A percentile compares a stretch with the other conserved stretches of the same genome.
Evolutionary conservation across 2,113 vertebrate species (phyloP).

Genomic region (Taurulus bubalis): DNA sequence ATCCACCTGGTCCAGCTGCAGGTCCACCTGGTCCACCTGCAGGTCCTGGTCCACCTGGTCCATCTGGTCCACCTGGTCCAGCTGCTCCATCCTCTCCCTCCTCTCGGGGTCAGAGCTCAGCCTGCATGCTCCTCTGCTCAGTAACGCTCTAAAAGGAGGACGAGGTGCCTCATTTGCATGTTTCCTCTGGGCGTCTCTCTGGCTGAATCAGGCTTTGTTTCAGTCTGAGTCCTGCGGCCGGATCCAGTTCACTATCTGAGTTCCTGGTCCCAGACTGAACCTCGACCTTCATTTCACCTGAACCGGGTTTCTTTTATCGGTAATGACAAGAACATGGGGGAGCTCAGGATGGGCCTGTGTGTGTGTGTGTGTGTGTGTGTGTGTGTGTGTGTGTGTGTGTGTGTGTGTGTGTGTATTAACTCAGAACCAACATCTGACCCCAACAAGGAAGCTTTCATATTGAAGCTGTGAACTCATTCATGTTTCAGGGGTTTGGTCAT

Average conservation of each 20-base stretch:
- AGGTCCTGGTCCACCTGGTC: too few relatives aligned
- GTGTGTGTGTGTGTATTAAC: not conserved
- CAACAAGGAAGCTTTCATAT: too few relatives aligned
- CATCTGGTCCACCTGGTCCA: too few relatives aligned
- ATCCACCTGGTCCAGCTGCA: too few relatives aligned
- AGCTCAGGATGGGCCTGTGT: too few relatives aligned
- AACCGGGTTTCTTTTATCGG: too few relatives aligned
- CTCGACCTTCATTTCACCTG: too few relatives aligned
- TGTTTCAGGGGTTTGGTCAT: too few relatives aligned
- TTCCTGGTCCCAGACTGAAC: conserved; percentile 52
- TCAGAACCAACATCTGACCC: too few relatives aligned
- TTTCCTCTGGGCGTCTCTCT: not conserved
- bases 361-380: not conserved
- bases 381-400: not conserved
- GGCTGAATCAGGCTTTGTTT: not conserved
- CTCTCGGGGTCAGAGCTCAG: not conserved
- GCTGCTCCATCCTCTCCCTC: not conserved
- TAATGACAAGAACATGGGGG: too few relatives aligned
- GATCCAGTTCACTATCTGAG: conserved; percentile 59
- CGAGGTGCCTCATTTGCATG: not conserved
- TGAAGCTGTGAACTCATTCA: too few relatives aligned
- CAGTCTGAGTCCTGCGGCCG: conserved; percentile 6
- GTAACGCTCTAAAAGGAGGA: not conserved
- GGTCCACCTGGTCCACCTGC: too few relatives aligned
- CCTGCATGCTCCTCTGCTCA: not conserved